phyloP scores from a whole-genome alignment of 2,113 vertebrate genomes.

The Labeo rohita region DNA sequence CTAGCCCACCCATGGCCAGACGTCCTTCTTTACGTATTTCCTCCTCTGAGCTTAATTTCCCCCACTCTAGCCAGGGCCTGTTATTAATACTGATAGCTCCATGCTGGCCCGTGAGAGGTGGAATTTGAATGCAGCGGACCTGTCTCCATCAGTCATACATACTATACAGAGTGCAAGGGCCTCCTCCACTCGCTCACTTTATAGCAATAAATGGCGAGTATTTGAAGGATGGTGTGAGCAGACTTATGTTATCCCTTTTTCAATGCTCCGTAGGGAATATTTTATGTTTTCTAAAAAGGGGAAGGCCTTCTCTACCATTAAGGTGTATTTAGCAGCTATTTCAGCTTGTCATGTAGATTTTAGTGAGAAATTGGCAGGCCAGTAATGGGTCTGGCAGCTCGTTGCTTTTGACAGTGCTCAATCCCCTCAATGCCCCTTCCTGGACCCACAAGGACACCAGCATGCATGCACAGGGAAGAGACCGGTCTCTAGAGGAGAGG shows the following conservation, averaged over 20 bases:
- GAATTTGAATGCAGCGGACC: neutral
- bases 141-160: neutral
- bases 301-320: slow-evolving; percentile 34
- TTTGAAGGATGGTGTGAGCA: neutral
- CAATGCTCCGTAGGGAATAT: neutral
- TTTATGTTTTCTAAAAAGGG: neutral
- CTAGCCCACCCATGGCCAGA: too few relatives aligned
- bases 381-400: too few relatives aligned
- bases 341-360: slow-evolving; percentile 30
- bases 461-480: too few relatives aligned
- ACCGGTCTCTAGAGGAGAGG: too few relatives aligned
- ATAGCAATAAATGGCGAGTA: neutral
- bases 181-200: neutral
- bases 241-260: neutral
- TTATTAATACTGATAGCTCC: neutral
- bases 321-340: slow-evolving; percentile 21
- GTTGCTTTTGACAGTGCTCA: too few relatives aligned
- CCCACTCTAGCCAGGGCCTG: neutral
- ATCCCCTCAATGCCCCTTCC: neutral
- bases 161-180: neutral
- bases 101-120: neutral
- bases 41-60: too few relatives aligned
- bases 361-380: neutral
- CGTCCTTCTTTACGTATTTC: neutral
- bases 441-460: too few relatives aligned